Evolutionary conservation across 2,113 vertebrate genomes (phyloP).

Genomic region (Carassius carassius): DNA sequence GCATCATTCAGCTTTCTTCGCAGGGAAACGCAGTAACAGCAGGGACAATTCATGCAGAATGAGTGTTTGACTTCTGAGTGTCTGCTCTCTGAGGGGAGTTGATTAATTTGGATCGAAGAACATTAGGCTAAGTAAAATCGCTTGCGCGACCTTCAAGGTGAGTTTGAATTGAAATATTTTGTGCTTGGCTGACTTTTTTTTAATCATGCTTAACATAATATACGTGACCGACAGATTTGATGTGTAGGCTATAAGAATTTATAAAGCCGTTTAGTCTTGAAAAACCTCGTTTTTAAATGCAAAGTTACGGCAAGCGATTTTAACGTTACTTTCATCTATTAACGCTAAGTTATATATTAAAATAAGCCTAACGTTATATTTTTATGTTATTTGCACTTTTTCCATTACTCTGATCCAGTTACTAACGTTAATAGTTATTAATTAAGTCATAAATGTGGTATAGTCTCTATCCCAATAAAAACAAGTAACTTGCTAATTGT

Average conservation of each 20-base stretch:
- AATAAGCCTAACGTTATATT: not conserved
- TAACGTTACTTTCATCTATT: not conserved
- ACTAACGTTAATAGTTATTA: not conserved
- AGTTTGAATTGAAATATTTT: not conserved
- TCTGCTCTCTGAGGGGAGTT: not conserved
- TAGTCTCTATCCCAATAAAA: not conserved
- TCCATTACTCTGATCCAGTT: not conserved
- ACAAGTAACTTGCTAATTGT: not conserved
- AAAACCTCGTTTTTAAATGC: not conserved
- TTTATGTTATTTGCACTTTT: not conserved
- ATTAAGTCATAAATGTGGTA: not conserved
- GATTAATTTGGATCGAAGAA: not conserved
- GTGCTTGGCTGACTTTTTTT: not conserved
- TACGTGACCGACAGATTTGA: not conserved
- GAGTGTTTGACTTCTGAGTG: not conserved
- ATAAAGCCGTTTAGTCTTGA: not conserved
- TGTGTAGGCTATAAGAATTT: not conserved
- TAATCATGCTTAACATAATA: not conserved
- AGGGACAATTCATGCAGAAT: not conserved
- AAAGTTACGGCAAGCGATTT: not conserved
- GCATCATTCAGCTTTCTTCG: constrained; percentile 18
- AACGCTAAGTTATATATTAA: not conserved
- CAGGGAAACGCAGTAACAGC: not conserved
- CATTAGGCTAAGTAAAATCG: not conserved
- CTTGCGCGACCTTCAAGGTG: constrained; percentile 17